phyloP scores from a whole-genome alignment of 2,888 invertebrate genomes.

The Drosophila rubida region DNA sequence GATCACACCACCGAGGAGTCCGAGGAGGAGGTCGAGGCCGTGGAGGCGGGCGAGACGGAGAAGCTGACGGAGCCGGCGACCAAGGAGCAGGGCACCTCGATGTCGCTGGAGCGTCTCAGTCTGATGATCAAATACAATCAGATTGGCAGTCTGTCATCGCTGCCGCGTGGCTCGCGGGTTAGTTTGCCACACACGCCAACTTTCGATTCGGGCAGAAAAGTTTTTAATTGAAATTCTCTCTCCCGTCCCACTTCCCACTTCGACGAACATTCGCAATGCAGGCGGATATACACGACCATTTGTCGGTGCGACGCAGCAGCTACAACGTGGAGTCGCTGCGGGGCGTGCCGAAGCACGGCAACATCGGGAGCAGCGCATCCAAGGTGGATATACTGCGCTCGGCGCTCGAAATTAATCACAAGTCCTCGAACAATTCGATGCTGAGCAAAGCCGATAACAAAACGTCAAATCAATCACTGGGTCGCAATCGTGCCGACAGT shows the following conservation, averaged over 20 bases:
- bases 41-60: slow-evolving; percentile 87
- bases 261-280: slow-evolving; percentile 38
- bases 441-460: slow-evolving; percentile 85
- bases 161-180: slow-evolving; percentile 88
- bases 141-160: slow-evolving; percentile 90
- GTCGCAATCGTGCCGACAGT: slow-evolving; percentile 87
- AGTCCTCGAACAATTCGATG: slow-evolving; percentile 85
- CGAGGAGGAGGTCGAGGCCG: slow-evolving; percentile 82
- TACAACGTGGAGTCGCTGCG: slow-evolving; percentile 85
- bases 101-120: slow-evolving; percentile 90
- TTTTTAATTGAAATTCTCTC: too few species aligned
- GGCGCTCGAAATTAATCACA: slow-evolving; percentile 89
- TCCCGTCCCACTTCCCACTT: slow-evolving; percentile 39
- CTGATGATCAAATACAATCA: slow-evolving; percentile 91
- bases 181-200: slow-evolving; percentile 59
- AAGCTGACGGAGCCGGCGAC: slow-evolving; percentile 88
- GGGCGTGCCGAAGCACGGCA: slow-evolving; percentile 77
- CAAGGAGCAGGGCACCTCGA: slow-evolving; percentile 89
- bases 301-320: slow-evolving; percentile 85
- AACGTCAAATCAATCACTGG: slow-evolving; percentile 87
- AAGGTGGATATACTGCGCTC: slow-evolving; percentile 89
- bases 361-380: slow-evolving; percentile 85
- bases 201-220: too few species aligned
- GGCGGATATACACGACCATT: slow-evolving; percentile 85
- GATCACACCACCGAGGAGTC: slow-evolving; percentile 85